These are phyloP conservation scores for Drosophila sp. DNA, from an alignment of 1,140 invertebrate genomes.

Conservation along the genomic window DNA sequence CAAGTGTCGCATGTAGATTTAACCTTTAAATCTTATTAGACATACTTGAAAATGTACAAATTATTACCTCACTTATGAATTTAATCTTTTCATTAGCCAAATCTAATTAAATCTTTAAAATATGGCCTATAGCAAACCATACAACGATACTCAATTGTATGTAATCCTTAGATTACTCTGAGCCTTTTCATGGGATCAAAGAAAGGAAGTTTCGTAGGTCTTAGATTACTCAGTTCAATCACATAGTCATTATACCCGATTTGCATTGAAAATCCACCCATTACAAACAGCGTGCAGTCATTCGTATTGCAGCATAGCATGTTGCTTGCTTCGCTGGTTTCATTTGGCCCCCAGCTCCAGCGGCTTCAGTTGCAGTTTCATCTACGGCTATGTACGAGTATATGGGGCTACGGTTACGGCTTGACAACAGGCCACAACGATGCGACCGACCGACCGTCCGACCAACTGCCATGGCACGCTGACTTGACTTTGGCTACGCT, in stretches of 20 bases:
- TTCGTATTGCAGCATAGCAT: constrained; percentile 75
- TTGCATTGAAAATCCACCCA: constrained; percentile 35
- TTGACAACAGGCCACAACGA: constrained; percentile 37
- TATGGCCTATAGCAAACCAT: too few relatives aligned
- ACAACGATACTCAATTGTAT: too few relatives aligned
- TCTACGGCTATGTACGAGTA: constrained; percentile 20
- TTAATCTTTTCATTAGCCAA: too few relatives aligned
- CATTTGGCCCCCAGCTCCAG: constrained; percentile 53
- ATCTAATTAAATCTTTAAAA: too few relatives aligned
- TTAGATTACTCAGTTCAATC: not conserved
- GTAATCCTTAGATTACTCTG: too few relatives aligned
- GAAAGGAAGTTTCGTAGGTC: too few relatives aligned
- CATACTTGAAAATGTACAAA: too few relatives aligned
- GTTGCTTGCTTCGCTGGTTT: constrained; percentile 81
- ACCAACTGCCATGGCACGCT: constrained; percentile 62
- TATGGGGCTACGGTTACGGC: constrained; percentile 20
- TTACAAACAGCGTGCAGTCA: constrained; percentile 69
- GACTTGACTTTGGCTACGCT: constrained; percentile 73
- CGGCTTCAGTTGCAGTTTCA: constrained; percentile 19
- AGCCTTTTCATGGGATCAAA: too few relatives aligned
- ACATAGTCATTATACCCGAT: constrained; percentile 14
- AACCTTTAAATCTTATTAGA: too few relatives aligned
- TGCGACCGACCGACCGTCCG: constrained; percentile 6
- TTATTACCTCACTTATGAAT: too few relatives aligned
- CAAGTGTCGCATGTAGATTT: too few relatives aligned